Conservation (phyloP, 2,797 vertebrate genomes). For the Sylvilagus floridanus region DNA sequence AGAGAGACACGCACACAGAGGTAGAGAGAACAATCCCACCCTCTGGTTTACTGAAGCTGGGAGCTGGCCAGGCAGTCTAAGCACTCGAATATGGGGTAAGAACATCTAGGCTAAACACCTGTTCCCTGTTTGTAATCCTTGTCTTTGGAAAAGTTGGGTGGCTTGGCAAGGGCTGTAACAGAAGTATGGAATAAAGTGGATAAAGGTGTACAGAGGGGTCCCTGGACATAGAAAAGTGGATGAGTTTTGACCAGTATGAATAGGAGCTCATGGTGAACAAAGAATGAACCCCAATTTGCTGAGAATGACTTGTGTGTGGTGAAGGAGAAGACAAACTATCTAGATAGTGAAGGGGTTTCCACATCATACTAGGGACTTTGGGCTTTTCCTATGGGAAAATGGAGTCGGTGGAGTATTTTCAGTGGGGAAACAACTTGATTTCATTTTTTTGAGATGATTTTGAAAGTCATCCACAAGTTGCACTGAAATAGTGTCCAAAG, state of each 20-base stretch:
- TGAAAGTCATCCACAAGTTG: background rate
- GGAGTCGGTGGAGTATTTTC: background rate
- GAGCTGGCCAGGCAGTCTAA: too few species aligned
- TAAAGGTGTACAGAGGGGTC: background rate
- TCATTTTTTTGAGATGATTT: background rate
- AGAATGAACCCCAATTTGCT: background rate
- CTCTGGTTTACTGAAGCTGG: too few species aligned
- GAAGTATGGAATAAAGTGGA: background rate
- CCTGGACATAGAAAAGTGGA: background rate
- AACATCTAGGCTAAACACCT: too few species aligned
- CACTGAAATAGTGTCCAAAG: background rate
- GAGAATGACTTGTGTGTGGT: background rate
- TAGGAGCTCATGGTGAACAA: background rate
- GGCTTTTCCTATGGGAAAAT: background rate
- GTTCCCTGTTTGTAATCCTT: background rate
- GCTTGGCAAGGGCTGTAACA: background rate
- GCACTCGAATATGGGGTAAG: too few species aligned
- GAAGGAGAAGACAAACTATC: background rate
- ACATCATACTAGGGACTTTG: background rate
- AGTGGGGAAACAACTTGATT: background rate
- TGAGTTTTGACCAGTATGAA: background rate
- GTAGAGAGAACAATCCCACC: too few species aligned
- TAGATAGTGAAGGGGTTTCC: background rate
- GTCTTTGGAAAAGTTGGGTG: slow-evolving; percentile 15
- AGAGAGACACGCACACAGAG: too few species aligned